Evolutionary conservation across 2,888 invertebrate genomes (phyloP), one percentile per base, ranked within the genome.

Genomic region (Dolichopus griseipennis): DNA sequence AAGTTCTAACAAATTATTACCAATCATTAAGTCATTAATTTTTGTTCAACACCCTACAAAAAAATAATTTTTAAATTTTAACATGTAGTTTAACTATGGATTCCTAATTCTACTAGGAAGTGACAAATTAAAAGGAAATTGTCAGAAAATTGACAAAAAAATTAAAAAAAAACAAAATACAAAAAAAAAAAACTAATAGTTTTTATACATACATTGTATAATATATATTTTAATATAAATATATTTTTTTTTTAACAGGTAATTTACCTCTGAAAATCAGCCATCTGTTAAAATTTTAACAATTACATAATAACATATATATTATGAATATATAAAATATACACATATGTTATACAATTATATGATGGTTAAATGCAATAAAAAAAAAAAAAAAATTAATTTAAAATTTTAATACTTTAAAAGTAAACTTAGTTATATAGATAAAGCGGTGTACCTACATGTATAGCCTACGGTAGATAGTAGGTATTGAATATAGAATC

Each of bases 201-300:
- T 41, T 41, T 5, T 5, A 41, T 41, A n/a, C 41, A 12, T 52
- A 18, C 18, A 18, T 18, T 52, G 52, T 52, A 12, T 37, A 2
- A 10, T n/a, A n/a, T n/a, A n/a, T 52, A 18, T 52, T 15, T 37
- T 2, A 10, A n/a, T n/a, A n/a, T n/a, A n/a, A n/a, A n/a, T n/a
- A n/a, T n/a, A n/a, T n/a, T n/a, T n/a, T n/a, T n/a, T 7, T 37
- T 37, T 2, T 52, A 52, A 52, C 9, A 52, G 52, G n/a, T n/a
- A 52, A 52, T 52, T 52, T 52, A 12, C 18, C 2, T n/a, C n/a
- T 15, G 15, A 52, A 52, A 18, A 52, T 12, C 52, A 52, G n/a
- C 52, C 52, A 52, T 52, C 52, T 52, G 52, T 52, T 52, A 52
- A 52, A 52, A 52, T 52, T 52, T 52, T 52, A 52, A 52, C 52